Evolutionary conservation across 2,113 vertebrate species (phyloP).

Genomic region (Saccopteryx bilineata): DNA sequence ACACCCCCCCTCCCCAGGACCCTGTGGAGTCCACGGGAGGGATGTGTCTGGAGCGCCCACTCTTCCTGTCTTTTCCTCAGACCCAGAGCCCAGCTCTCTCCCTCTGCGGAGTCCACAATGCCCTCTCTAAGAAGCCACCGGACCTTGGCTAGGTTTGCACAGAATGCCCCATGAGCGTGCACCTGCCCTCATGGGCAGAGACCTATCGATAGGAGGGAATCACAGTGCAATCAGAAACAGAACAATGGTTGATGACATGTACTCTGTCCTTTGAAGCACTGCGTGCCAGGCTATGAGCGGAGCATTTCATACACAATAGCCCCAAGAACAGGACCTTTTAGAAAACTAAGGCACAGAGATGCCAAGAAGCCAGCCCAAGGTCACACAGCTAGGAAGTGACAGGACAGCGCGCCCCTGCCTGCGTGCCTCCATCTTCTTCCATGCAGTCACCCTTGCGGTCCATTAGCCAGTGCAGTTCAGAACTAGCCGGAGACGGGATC

Average conservation of each 20-base stretch:
- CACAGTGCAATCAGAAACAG: not conserved
- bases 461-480: not conserved
- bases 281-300: not conserved
- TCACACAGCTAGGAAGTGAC: not conserved
- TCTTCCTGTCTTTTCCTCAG: not conserved
- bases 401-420: not conserved
- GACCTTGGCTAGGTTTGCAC: not conserved
- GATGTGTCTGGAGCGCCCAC: not conserved
- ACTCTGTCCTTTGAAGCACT: not conserved
- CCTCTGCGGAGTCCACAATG: not conserved
- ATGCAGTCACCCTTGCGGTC: not conserved
- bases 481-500: not conserved
- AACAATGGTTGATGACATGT: fast-evolving
- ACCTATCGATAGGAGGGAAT: not conserved
- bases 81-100: not conserved
- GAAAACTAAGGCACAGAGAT: not conserved
- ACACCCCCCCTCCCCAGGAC: too few relatives aligned
- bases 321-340: not conserved
- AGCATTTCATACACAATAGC: not conserved
- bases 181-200: not conserved
- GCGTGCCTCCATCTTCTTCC: not conserved
- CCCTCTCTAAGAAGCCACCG: not conserved
- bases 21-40: not conserved
- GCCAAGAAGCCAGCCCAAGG: not conserved
- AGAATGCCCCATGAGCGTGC: not conserved